Percentiles rank a stretch among this genome's conserved stretches.
phyloP scores from a whole-genome alignment of 2,797 vertebrate species.

The Danio aesculapii region DNA sequence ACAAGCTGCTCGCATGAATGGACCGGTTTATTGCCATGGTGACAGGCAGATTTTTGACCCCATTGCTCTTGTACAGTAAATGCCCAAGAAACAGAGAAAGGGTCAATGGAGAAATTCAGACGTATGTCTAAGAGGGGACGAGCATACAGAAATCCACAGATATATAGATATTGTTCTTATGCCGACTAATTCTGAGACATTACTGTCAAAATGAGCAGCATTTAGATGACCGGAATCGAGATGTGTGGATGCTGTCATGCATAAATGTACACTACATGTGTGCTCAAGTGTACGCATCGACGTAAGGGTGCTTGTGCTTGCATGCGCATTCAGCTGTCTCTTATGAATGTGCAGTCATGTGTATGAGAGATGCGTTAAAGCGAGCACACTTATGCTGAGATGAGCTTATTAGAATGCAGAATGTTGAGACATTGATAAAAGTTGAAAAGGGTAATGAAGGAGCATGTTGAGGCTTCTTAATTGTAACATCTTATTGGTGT shows the following conservation, averaged over 20 bases:
- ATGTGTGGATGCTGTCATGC: conserved; percentile 43
- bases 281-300: conserved; percentile 27
- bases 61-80: conserved; percentile 28
- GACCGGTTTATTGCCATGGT: conserved; percentile 48
- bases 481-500: not conserved
- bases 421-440: not conserved
- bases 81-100: conserved; percentile 4
- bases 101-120: conserved; percentile 19
- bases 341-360: conserved; percentile 31
- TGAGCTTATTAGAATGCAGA: conserved; percentile 13
- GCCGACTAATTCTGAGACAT: not conserved
- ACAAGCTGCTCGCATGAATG: conserved; percentile 41
- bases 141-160: not conserved
- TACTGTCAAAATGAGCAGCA: conserved; percentile 11
- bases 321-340: conserved; percentile 44
- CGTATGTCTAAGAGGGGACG: conserved; percentile 14
- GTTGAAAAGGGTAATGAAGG: not conserved
- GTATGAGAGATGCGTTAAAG: conserved; percentile 12
- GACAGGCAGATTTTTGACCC: conserved; percentile 48
- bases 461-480: not conserved
- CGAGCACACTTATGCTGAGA: conserved; percentile 11
- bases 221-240: conserved; percentile 21
- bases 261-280: conserved; percentile 31
- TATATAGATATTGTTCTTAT: not conserved
- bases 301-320: conserved; percentile 35